phyloP scores from a whole-genome alignment of 2,113 vertebrate species.

The Nycticryphes semicollaris region DNA sequence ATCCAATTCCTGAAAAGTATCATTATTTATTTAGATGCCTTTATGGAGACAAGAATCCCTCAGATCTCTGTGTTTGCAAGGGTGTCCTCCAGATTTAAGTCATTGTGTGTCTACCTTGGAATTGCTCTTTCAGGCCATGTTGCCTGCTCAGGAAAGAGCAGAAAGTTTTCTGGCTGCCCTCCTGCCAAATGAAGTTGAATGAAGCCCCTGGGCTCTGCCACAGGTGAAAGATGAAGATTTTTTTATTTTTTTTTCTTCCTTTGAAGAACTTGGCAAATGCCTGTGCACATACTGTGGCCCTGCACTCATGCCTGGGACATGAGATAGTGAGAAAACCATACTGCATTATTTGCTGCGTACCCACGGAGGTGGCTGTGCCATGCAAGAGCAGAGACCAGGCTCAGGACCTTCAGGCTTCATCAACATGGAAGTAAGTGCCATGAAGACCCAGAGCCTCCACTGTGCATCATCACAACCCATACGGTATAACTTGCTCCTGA shows the following conservation, averaged over 20 bases:
- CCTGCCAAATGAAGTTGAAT: accelerated
- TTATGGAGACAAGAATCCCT: neutral
- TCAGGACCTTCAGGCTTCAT: neutral
- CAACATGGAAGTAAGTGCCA: accelerated
- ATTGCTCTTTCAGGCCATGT: neutral
- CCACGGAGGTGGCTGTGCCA: accelerated
- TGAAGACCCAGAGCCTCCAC: neutral
- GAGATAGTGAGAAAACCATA: neutral
- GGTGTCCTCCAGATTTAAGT: neutral
- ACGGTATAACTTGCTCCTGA: neutral
- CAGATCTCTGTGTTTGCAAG: neutral
- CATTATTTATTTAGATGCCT: neutral
- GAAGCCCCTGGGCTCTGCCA: neutral
- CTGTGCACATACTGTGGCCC: accelerated
- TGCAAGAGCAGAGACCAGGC: neutral
- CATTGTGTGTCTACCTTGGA: neutral
- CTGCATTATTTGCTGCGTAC: neutral
- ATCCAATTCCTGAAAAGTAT: neutral
- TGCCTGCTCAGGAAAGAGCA: neutral
- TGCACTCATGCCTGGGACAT: neutral
- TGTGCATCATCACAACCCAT: accelerated
- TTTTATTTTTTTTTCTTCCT: too few species aligned
- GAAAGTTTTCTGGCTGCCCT: neutral
- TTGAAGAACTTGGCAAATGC: neutral
- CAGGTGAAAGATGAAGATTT: neutral